Evolutionary conservation across 2,888 invertebrate species (phyloP), one percentile per base, ranked within the genome.

Genomic region (Meandrusa payeni): DNA sequence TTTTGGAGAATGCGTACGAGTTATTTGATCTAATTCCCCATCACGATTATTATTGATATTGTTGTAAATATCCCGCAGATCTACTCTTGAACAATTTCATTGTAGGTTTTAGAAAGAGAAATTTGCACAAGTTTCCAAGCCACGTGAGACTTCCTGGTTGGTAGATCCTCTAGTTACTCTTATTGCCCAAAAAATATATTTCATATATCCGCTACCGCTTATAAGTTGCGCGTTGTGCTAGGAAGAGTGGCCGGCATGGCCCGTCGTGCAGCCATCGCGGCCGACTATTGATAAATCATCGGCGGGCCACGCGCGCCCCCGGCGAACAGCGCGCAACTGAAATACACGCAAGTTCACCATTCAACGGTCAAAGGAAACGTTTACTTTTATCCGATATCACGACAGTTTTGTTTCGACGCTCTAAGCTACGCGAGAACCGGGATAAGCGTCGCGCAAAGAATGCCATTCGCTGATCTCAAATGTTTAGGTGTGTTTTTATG

Each of bases 261-360:
- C 60, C 66, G 78, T 76, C 78, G 78, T 77, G 80, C 80, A 63
- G 64, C 70, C 69, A 74, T 77, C 75, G 71, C 68, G 69, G 64
- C 59, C 62, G 57, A 68, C 73, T 76, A 67, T 79, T 79, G 80
- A 83, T 85, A 83, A 82, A 82, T 80, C 81, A 81, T 79, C 74
- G 74, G 66, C 74, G 62, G 63, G 73, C 74, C 82, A 81, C 81
- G 83, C 82, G 85, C 82, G 81, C 82, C 77, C 63, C 69, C 73
- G 77, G 67, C 68, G 46, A 54, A 45, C 54, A 55, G 69, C 63
- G 69, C 69, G 73, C 75, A 64, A 72, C 71, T 64, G 71, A 65
- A 72, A 65, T 43, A 43, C 68, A 51, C 55, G 46, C 48, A 42
- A 46, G 41, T 29, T 43, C 46, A 49, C 46, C 46, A 46, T 43